Base-by-base conservation (phyloP, 2,113 vertebrate species). In the Brachirus orientalis region DNA sequence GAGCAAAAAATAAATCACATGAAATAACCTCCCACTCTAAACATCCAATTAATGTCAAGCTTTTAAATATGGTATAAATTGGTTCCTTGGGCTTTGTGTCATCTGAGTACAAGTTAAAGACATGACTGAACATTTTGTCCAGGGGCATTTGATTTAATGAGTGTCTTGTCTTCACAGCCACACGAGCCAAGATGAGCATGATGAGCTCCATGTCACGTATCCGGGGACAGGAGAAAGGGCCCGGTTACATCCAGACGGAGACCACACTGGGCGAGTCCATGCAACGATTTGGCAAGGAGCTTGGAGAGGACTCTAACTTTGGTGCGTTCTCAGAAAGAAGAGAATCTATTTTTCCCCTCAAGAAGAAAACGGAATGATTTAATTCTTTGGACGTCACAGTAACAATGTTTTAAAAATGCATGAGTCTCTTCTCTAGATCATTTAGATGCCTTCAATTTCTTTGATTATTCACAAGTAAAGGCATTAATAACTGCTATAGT, bases 181-280 rank as follows among this genome's bases (percentile, higher is more conserved):
- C 98, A 85, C 95, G 98, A 92, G 97, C 98, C 82, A 99, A 98
- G 92, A 95, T 99, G 92, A 98, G 94, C 91, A 99, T 99, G 98
- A 98, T 99, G 85, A 99, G 97, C 92, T 98, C 98, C 63, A 98
- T 99, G 98, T 99, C 97, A n/a, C 98, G 98, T 89, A 99, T 99
- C 57, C 93, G 97, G 2, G 98, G 98, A 1, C 96, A 98, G 75
- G 98, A 99, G 78, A 98, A 98, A 73, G 96, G 97, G 8, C 96
- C 97, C 0, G 96, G 97, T 44, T 99, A 99, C 69, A 96, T 95
- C 0, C 98, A 99, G 91, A 95, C 97, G 0, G 98, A 99, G 88
- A 83, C 94, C 0, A 77, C 96, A 80, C 89, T 99, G 60, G 96
- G 95, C 36, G 98, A 99, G 72, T 93, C 96, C 3, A 99, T 99